Conservation (phyloP, 2,888 invertebrate genomes). For the Drosophila anomalipes region DNA sequence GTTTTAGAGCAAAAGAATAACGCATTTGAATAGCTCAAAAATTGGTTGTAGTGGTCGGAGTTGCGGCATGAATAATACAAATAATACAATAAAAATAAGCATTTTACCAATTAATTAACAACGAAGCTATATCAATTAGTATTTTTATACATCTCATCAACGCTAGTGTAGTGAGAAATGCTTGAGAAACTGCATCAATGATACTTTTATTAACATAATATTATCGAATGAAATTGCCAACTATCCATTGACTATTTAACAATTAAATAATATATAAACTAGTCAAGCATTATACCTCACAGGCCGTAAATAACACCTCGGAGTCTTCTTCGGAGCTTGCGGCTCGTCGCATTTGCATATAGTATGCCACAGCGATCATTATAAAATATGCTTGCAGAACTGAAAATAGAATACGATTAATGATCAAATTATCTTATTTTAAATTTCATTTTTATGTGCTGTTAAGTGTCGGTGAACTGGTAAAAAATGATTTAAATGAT, state of each 20-base stretch:
- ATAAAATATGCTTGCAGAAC: constrained; percentile 56
- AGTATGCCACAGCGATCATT: constrained; percentile 42
- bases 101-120: constrained; percentile 4
- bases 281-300: background rate
- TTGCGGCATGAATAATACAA: constrained; percentile 61
- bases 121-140: constrained; percentile 34
- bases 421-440: background rate
- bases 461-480: background rate
- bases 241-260: background rate
- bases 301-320: constrained; percentile 50
- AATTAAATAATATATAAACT: constrained; percentile 1
- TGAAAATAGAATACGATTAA: constrained; percentile 17
- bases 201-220: constrained; percentile 10
- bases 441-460: background rate
- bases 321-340: constrained; percentile 14
- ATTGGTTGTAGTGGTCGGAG: constrained; percentile 83
- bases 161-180: constrained; percentile 26
- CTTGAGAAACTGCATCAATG: constrained; percentile 37
- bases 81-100: background rate
- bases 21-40: constrained; percentile 70
- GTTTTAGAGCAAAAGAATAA: constrained; percentile 20
- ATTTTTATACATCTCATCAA: constrained; percentile 12
- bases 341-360: constrained; percentile 20
- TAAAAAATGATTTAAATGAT: background rate
- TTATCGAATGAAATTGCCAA: background rate